phyloP scores from a whole-genome alignment of 1,140 invertebrate genomes.

The Drosophila insularis region DNA sequence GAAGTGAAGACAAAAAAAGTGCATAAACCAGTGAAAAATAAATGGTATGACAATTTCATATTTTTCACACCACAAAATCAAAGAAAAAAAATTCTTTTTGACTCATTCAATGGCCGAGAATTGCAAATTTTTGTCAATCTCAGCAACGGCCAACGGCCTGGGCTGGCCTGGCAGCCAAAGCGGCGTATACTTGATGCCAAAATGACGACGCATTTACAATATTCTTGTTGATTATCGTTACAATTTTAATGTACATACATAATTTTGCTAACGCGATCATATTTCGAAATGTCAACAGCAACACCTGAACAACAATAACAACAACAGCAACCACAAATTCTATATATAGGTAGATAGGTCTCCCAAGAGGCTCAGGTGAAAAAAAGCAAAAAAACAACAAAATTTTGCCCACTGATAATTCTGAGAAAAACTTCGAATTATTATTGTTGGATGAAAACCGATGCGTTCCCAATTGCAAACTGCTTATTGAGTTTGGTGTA shows the following conservation, averaged over 20 bases:
- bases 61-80: conserved; percentile 63
- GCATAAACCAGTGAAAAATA: conserved; percentile 42
- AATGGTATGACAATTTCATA: conserved; percentile 27
- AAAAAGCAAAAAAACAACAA: conserved; percentile 12
- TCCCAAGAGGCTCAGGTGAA: conserved; percentile 69
- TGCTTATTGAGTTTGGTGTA: conserved; percentile 3
- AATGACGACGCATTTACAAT: conserved; percentile 53
- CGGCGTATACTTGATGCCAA: conserved; percentile 63
- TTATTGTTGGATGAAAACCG: conserved; percentile 54
- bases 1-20: conserved; percentile 24
- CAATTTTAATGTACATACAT: conserved; percentile 32
- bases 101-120: conserved; percentile 51
- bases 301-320: conserved; percentile 53
- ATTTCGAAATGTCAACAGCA: conserved; percentile 77
- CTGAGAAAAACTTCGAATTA: conserved; percentile 48
- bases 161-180: conserved; percentile 46
- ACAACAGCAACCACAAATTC: neutral
- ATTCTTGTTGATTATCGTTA: conserved; percentile 43
- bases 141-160: conserved; percentile 39
- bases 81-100: conserved; percentile 47
- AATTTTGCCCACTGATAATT: conserved; percentile 46
- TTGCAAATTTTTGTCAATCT: conserved; percentile 27
- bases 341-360: conserved; percentile 17
- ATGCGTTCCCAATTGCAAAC: conserved; percentile 45
- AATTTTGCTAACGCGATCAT: conserved; percentile 69